A percentile compares a stretch with the other conserved stretches of the same genome.
These are phyloP conservation scores for Napeogenes inachia DNA, from an alignment of 2,888 invertebrate species.

Conservation along the genomic window DNA sequence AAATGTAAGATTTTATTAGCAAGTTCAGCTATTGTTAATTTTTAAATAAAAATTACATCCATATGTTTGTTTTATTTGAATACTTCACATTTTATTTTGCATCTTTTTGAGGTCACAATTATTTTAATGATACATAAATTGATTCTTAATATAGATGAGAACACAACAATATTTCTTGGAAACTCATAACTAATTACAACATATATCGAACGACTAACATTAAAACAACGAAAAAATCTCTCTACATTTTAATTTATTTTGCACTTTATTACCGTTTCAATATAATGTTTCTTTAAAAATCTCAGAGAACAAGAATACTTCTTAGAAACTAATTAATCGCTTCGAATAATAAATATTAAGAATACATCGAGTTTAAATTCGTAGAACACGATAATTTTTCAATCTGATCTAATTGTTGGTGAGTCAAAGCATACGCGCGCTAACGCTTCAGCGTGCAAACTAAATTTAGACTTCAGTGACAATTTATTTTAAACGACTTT, in stretches of 20 bases:
- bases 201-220: too few relatives aligned
- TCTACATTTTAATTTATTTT: too few relatives aligned
- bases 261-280: too few relatives aligned
- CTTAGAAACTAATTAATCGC: background rate
- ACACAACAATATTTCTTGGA: too few relatives aligned
- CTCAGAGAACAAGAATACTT: too few relatives aligned
- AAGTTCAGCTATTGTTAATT: conserved; percentile 21
- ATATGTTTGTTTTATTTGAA: conserved; percentile 10
- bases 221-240: too few relatives aligned
- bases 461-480: conserved; percentile 68
- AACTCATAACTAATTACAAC: too few relatives aligned
- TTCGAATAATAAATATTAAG: background rate
- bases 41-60: conserved; percentile 20
- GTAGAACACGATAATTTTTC: conserved; percentile 31
- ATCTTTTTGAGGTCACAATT: too few relatives aligned
- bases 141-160: too few relatives aligned
- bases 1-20: conserved; percentile 18
- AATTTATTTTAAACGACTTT: conserved; percentile 45
- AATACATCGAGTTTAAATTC: conserved; percentile 16
- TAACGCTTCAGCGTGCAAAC: conserved; percentile 40
- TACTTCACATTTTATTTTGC: background rate
- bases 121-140: too few relatives aligned
- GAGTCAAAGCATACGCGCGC: conserved; percentile 40
- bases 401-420: conserved; percentile 44
- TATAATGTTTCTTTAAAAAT: too few relatives aligned